A percentile compares a stretch with the other conserved stretches of the same genome.
phyloP scores from a whole-genome alignment of 2,888 invertebrate species.

The Norana najaformis region DNA sequence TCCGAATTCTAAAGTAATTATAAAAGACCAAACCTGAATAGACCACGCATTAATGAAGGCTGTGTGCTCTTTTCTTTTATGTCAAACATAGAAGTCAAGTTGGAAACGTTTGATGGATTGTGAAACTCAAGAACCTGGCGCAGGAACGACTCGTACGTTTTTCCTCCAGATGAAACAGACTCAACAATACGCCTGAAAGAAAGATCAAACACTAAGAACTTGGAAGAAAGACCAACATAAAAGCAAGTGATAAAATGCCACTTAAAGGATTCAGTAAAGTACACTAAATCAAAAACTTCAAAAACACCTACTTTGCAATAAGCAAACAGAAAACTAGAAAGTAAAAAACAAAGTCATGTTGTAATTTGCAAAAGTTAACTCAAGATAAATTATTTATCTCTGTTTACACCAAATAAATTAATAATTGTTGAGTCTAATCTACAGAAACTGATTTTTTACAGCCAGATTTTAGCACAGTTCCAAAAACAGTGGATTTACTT shows the following conservation, averaged over 20 bases:
- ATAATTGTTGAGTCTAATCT: neutral
- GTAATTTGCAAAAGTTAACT: neutral
- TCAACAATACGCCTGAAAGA: constrained; percentile 7
- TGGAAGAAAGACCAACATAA: neutral
- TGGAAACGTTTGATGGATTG: constrained; percentile 40
- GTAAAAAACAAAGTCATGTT: too few relatives aligned
- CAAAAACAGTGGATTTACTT: neutral
- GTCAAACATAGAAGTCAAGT: constrained; percentile 18
- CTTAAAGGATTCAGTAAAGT: neutral
- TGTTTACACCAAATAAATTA: neutral
- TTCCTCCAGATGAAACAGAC: neutral
- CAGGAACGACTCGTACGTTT: constrained; percentile 9
- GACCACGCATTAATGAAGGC: constrained; percentile 22
- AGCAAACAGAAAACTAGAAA: neutral
- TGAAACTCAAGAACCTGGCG: constrained; percentile 23
- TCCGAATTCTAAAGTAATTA: neutral
- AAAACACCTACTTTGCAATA: neutral
- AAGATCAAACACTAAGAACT: neutral
- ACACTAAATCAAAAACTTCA: neutral
- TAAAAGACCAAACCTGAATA: constrained; percentile 6
- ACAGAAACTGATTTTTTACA: neutral
- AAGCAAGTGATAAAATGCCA: neutral
- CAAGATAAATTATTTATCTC: neutral
- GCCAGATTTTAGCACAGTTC: too few relatives aligned
- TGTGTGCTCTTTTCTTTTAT: neutral